Evolutionary conservation across 2,888 invertebrate genomes (phyloP).

Genomic region (Caenorhabditis sulstoni): DNA sequence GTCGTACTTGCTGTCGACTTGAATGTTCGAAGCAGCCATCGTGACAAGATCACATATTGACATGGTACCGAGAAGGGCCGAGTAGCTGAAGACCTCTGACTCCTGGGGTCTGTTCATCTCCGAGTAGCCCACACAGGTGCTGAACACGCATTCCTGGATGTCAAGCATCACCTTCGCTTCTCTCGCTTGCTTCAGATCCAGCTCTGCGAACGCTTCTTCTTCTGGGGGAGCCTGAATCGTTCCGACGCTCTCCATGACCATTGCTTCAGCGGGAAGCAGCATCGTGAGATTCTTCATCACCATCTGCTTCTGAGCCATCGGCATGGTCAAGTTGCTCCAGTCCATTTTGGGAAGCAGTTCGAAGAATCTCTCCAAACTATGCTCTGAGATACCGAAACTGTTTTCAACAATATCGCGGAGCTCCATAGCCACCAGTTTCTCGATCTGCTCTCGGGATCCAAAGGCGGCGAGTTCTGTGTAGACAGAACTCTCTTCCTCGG

Average conservation of each 20-base stretch:
- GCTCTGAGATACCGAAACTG: conserved; percentile 45
- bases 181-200: conserved; percentile 48
- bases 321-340: conserved; percentile 52
- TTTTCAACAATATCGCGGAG: conserved; percentile 46
- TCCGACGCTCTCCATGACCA: conserved; percentile 47
- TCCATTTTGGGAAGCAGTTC: conserved; percentile 55
- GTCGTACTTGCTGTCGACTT: conserved; percentile 46
- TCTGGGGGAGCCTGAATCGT: conserved; percentile 44
- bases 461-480: conserved; percentile 43
- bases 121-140: conserved; percentile 35
- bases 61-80: conserved; percentile 53
- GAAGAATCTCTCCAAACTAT: conserved; percentile 35
- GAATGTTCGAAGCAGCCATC: conserved; percentile 54
- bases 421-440: conserved; percentile 37
- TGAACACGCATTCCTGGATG: conserved; percentile 43
- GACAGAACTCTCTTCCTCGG: conserved; percentile 27
- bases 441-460: conserved; percentile 34
- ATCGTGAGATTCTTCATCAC: conserved; percentile 41
- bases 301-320: conserved; percentile 39
- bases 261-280: conserved; percentile 20
- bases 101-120: conserved; percentile 39
- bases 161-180: conserved; percentile 57
- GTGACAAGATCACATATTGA: conserved; percentile 56
- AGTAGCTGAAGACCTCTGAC: conserved; percentile 39
- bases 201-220: conserved; percentile 49